Evolutionary conservation across 2,888 invertebrate species (phyloP).

Genomic region (Stenodema calcarata): DNA sequence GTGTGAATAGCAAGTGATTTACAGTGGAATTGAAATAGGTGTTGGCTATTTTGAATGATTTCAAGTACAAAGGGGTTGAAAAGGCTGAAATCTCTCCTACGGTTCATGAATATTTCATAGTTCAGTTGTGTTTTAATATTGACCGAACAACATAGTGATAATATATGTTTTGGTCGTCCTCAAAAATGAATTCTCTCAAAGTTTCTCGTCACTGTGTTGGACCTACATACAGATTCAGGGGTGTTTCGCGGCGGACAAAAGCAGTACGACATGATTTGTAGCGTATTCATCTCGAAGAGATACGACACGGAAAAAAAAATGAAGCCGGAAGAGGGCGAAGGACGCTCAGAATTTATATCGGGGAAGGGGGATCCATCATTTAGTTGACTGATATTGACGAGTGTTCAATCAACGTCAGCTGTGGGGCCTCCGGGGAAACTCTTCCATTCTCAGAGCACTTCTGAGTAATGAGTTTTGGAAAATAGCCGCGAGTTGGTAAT

Average conservation of each 20-base stretch:
- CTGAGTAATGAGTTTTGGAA: not conserved
- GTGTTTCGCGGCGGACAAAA: not conserved
- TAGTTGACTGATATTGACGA: constrained; percentile 2
- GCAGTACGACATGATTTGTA: not conserved
- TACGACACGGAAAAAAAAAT: not conserved
- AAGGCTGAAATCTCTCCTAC: too few relatives aligned
- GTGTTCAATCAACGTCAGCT: not conserved
- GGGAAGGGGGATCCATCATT: not conserved
- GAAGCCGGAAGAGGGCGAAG: not conserved
- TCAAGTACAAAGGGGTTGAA: too few relatives aligned
- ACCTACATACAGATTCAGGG: not conserved
- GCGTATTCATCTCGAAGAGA: not conserved
- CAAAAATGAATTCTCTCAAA: too few relatives aligned
- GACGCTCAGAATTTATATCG: not conserved
- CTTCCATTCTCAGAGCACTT: not conserved
- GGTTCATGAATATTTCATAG: too few relatives aligned
- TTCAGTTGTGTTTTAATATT: too few relatives aligned
- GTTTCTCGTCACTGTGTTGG: too few relatives aligned
- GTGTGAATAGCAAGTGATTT: too few relatives aligned
- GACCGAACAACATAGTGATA: not conserved
- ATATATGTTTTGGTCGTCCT: not conserved
- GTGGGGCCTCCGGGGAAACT: not conserved
- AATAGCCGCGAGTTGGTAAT: not conserved
- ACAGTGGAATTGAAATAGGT: too few relatives aligned
- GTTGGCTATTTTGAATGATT: too few relatives aligned